phyloP scores from a whole-genome alignment of 2,113 vertebrate species.

The Xyliphius kryptos region DNA sequence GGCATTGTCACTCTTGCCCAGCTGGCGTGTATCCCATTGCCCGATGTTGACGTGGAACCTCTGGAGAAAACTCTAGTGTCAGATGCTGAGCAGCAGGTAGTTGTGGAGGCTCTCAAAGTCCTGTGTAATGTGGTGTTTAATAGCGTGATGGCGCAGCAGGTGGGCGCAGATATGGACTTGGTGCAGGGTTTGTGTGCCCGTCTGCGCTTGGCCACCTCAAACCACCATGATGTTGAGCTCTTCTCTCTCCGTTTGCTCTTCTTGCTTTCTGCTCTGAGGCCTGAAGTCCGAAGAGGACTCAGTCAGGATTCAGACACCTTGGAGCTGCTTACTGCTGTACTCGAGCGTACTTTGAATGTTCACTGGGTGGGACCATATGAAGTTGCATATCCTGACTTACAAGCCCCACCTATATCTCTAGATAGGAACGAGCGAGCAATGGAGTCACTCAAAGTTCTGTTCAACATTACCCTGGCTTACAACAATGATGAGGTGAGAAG shows the following conservation, averaged over 20 bases:
- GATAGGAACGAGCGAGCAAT: constrained; percentile 83
- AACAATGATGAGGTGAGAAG: constrained; percentile 80
- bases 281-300: constrained; percentile 74
- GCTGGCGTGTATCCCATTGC: constrained; percentile 67
- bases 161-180: constrained; percentile 83
- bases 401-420: constrained; percentile 68
- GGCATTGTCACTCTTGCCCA: constrained; percentile 81
- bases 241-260: constrained; percentile 93
- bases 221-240: constrained; percentile 81
- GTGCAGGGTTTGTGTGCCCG: constrained; percentile 76
- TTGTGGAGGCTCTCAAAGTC: constrained; percentile 95
- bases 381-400: constrained; percentile 62
- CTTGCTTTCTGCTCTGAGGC: constrained; percentile 85
- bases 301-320: constrained; percentile 76
- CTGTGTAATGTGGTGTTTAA: constrained; percentile 96
- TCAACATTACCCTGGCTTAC: constrained; percentile 89
- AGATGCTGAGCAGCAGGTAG: constrained; percentile 77
- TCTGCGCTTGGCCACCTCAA: constrained; percentile 65
- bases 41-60: constrained; percentile 19
- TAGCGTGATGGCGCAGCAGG: constrained; percentile 84
- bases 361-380: constrained; percentile 84
- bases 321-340: constrained; percentile 76
- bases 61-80: constrained; percentile 56
- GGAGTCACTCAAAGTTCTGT: constrained; percentile 91
- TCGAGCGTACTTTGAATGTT: constrained; percentile 83